Base-by-base conservation (phyloP, 2,888 invertebrate species). In the Cerastis leucographa region DNA sequence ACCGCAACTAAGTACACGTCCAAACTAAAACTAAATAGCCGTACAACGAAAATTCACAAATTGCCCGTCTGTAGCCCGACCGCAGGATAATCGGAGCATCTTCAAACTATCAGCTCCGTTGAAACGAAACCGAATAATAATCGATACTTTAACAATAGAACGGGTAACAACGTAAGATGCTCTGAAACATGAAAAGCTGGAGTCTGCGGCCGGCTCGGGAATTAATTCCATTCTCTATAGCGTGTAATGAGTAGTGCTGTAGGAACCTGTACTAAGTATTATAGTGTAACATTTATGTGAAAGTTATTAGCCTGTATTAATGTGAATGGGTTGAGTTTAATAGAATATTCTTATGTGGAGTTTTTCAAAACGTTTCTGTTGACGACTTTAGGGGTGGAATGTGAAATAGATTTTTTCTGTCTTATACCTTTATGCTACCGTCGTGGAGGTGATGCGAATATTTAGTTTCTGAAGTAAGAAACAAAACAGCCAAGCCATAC, bases 221-320 rank as follows among this genome's bases (percentile, higher is more conserved):
- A 95, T 95, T 95, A 95, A 95, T 95, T 94, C 94, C 92, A 91
- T 94, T 92, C 92, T 91, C 90, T 90, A 91, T 90, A 88, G 83
- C 91, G 88, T 92, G 92, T 94, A 94, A 94, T 93, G 92, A 93
- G 91, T 90, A 83, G 81, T 80, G 84, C 80, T 86, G 83, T 85
- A 85, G 3, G 17, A 59, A 75, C 19, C 86, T 89, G 51, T 22
- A 61, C 40, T 54, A 6, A 19, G 14, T 66, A 66, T n/a, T 14
- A n/a, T 12, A 12, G 46, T 42, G 17, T 65, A 11, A 49, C 62
- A 67, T 70, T 70, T 29, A 56, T 29, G 22, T 66, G 5, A 35
- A 40, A n/a, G 40, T 44, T 17, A 35, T 51, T 17, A 42, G 25
- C 35, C 14, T 54, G 17, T 42, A n/a, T 40, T 80, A 44, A 29